Conservation (phyloP, 2,113 vertebrate genomes). For the Theropithecus gelada region DNA sequence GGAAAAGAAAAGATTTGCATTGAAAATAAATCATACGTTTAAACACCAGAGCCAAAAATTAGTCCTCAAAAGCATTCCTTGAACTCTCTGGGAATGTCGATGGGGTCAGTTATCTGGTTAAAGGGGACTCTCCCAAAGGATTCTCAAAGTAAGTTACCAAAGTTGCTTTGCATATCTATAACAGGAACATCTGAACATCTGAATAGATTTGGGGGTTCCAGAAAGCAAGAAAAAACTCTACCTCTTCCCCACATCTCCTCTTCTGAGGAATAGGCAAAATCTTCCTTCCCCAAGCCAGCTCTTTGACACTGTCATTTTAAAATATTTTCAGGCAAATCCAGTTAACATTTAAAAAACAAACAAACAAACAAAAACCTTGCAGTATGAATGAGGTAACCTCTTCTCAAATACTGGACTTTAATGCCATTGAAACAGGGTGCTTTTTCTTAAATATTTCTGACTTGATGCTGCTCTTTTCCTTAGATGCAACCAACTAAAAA, state of each 20-base stretch:
- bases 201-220: not conserved
- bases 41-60: not conserved
- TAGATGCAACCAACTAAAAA: not conserved
- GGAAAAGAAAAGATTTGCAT: not conserved
- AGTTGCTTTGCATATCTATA: not conserved
- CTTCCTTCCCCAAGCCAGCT: not conserved
- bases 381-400: not conserved
- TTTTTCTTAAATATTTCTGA: slow-evolving; percentile 16
- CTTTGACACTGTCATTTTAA: not conserved
- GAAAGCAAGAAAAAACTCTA: not conserved
- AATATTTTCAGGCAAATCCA: not conserved
- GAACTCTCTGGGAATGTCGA: not conserved
- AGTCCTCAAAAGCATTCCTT: not conserved
- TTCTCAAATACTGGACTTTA: not conserved
- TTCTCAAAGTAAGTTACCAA: not conserved
- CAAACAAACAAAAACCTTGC: no score
- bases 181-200: not conserved
- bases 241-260: not conserved
- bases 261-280: not conserved
- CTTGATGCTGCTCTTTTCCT: not conserved
- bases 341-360: not conserved
- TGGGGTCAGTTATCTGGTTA: not conserved
- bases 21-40: not conserved
- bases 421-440: not conserved
- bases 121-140: not conserved